Conservation (phyloP, 2,113 vertebrate species). For the Elephas maximus region DNA sequence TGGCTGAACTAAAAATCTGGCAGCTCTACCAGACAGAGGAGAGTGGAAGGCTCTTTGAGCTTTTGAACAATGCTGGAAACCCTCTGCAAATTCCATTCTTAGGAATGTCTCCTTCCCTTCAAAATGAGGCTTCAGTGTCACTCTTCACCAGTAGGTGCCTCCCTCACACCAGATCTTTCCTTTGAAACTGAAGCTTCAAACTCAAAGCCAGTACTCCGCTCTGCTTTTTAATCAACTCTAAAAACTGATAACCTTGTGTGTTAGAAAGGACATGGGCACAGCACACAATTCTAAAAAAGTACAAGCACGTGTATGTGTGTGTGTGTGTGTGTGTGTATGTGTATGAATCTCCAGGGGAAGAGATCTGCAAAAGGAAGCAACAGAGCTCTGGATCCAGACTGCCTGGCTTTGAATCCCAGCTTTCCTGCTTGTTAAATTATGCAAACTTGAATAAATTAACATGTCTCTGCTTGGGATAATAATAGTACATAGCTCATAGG, state of each 20-base stretch:
- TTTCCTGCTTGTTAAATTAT: background rate
- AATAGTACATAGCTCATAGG: background rate
- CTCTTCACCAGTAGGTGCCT: slow-evolving; percentile 64
- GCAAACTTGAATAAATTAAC: background rate
- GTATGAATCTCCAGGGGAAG: too few relatives aligned
- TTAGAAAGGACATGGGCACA: background rate
- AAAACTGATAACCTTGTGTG: background rate
- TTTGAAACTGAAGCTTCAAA: background rate
- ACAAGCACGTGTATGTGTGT: background rate
- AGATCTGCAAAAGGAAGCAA: background rate
- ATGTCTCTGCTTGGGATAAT: background rate
- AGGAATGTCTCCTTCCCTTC: background rate
- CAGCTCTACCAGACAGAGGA: background rate
- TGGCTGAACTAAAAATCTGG: background rate
- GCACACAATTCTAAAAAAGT: background rate
- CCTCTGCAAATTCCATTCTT: background rate
- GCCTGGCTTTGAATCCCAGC: background rate
- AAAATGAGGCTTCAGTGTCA: slow-evolving; percentile 11
- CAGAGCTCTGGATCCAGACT: background rate
- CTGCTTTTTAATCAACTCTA: background rate
- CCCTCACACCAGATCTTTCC: background rate
- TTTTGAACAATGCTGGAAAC: background rate
- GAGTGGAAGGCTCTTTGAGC: background rate
- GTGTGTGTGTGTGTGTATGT: background rate
- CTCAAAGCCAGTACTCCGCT: background rate